Conservation (phyloP, 2,797 vertebrate genomes). For the Pelodytes ibericus region DNA sequence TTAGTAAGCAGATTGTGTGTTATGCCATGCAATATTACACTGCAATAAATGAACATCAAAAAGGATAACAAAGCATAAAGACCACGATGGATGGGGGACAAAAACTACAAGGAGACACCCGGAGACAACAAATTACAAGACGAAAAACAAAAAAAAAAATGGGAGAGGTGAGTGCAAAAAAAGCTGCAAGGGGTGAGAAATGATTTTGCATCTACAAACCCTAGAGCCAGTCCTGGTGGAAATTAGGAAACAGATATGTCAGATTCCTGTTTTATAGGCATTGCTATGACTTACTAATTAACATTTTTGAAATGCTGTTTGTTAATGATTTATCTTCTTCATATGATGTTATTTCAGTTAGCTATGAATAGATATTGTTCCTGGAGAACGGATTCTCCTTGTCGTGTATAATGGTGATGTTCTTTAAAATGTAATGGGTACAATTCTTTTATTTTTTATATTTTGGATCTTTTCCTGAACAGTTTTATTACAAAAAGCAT, state of each 20-base stretch:
- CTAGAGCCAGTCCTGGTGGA: not conserved
- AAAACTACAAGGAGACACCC: too few relatives aligned
- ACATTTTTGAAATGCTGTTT: not conserved
- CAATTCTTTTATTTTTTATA: too few relatives aligned
- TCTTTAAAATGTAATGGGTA: not conserved
- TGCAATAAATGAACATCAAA: too few relatives aligned
- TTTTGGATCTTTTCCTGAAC: slow-evolving; percentile 3
- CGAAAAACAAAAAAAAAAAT: too few relatives aligned
- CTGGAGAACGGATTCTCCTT: not conserved
- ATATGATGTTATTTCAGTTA: not conserved
- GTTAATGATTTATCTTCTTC: not conserved
- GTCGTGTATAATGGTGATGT: not conserved
- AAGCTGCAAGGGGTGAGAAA: too few relatives aligned
- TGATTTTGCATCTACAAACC: too few relatives aligned
- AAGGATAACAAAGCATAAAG: too few relatives aligned
- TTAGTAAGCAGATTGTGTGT: too few relatives aligned
- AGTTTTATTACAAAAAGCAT: slow-evolving; percentile 41
- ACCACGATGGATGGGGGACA: too few relatives aligned
- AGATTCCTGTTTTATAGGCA: not conserved
- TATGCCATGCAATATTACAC: too few relatives aligned
- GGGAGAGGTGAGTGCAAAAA: too few relatives aligned
- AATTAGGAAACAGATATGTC: not conserved
- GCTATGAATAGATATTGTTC: slow-evolving; percentile 14
- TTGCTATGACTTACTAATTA: not conserved
- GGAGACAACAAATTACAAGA: too few relatives aligned